Evolutionary conservation across 1,140 invertebrate genomes (phyloP), one percentile per base, ranked within the genome.

Genomic region (Pseudomyrmex sp.): DNA sequence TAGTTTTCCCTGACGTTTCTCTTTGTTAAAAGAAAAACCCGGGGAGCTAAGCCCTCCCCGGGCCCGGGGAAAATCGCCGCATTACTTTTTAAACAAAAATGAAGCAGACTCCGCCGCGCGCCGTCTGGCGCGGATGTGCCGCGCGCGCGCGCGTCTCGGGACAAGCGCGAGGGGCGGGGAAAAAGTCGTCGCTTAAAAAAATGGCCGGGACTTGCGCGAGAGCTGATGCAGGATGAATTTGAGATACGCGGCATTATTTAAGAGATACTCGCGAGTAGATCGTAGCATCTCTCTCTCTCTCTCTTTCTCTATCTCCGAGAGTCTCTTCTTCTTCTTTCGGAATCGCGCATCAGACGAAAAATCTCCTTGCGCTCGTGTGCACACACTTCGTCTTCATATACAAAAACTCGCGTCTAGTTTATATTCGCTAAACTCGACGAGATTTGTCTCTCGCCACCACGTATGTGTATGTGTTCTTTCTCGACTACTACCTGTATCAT

Each of bases 51-150:
- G 73, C 73, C 82, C 26, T 2, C 23, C 0, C 26, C 26, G 73
- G 35, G 35, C 0, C 35, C 61, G 70, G 59, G 70, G 62, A 65
- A 35, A 76, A 68, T 77, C 72, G 82, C 82, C 61, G 62, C 72
- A 76, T 83, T 75, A 66, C 72, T 76, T 73, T 83, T 83, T 77
- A 76, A 83, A 76, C 73, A 76, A 83, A 83, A 83, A 82, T 75
- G 79, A 82, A 50, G 79, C 58, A 48, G 72, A 75, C 70, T 82
- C 69, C 58, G 20, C 35, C 56, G 44, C 13, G 13, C 52, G 69
- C 44, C 35, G 72, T 46, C 26, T 7, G 10, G 15, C 58, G 23
- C 66, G 66, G 66, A 80, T 61, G 50, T 61, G 35, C 56, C 44
- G 54, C 58, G 77, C 52, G 54, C 52, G 54, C 58, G 77, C 18